phyloP scores from a whole-genome alignment of 2,888 invertebrate species.

The Noctua comes region DNA sequence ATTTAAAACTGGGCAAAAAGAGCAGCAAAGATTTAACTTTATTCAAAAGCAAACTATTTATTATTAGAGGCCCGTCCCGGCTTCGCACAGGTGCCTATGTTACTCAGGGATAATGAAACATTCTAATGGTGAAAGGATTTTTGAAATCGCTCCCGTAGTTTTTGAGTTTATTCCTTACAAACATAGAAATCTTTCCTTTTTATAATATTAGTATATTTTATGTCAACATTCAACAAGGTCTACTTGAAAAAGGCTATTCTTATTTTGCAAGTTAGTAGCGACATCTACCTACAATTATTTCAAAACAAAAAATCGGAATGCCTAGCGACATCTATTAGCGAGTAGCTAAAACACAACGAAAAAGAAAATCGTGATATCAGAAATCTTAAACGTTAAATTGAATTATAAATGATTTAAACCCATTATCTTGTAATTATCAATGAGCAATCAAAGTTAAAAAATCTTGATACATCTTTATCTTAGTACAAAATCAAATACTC shows the following conservation, averaged over 20 bases:
- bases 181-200: too few relatives aligned
- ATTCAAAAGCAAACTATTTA: background rate
- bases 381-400: background rate
- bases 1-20: background rate
- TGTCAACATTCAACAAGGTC: background rate
- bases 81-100: too few relatives aligned
- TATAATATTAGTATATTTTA: too few relatives aligned
- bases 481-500: background rate
- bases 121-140: too few relatives aligned
- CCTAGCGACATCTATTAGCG: constrained; percentile 73
- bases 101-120: too few relatives aligned
- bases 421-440: rapidly evolving
- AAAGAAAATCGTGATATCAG: rapidly evolving
- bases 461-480: background rate
- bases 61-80: too few relatives aligned
- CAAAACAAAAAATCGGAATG: background rate
- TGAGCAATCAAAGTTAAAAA: background rate
- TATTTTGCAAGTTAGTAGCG: constrained; percentile 11
- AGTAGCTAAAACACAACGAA: constrained; percentile 54
- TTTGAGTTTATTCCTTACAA: too few relatives aligned
- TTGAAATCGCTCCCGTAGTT: too few relatives aligned
- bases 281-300: constrained; percentile 39
- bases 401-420: background rate
- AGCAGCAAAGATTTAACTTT: background rate
- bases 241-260: background rate